These are phyloP conservation scores for Sebastes minor DNA, from an alignment of 2,797 vertebrate genomes.

Conservation along the genomic window DNA sequence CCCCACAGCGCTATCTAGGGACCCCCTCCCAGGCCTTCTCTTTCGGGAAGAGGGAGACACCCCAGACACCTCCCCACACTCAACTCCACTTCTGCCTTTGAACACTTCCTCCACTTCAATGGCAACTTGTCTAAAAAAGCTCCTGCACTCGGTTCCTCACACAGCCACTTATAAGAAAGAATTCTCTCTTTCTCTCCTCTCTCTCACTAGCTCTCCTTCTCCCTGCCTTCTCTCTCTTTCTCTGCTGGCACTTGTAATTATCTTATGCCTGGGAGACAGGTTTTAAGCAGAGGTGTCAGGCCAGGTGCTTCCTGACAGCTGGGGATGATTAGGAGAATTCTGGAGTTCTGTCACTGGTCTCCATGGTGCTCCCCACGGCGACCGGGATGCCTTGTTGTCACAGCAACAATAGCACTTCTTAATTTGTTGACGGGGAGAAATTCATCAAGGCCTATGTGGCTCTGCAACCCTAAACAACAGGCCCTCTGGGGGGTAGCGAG, in stretches of 20 bases:
- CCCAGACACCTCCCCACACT: conserved; percentile 78
- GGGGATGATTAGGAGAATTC: conserved; percentile 97
- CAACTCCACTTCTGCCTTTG: conserved; percentile 77
- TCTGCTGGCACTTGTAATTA: conserved; percentile 98
- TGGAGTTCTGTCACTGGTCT: conserved; percentile 95
- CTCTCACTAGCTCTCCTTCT: conserved; percentile 59
- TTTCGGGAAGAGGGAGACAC: conserved; percentile 77
- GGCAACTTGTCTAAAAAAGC: conserved; percentile 92
- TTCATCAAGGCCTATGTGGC: conserved; percentile 81
- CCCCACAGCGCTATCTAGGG: conserved; percentile 97
- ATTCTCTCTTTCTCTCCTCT: conserved; percentile 69
- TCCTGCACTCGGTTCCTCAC: conserved; percentile 85
- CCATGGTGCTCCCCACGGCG: conserved; percentile 92
- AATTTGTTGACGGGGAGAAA: conserved; percentile 85
- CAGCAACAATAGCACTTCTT: conserved; percentile 83
- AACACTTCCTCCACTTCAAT: conserved; percentile 96
- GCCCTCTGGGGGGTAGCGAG: conserved; percentile 74
- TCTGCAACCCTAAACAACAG: conserved; percentile 75
- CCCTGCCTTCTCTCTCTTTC: conserved; percentile 63
- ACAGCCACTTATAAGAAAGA: conserved; percentile 75
- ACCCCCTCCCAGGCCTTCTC: conserved; percentile 77
- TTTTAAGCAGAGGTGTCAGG: conserved; percentile 99
- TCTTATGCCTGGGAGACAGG: conserved; percentile 99
- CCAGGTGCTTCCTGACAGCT: conserved; percentile 99
- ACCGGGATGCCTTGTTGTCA: conserved; percentile 81